phyloP scores from a whole-genome alignment of 92 coral and sea anemone genomes.

The Umimayanthus kanabou region DNA sequence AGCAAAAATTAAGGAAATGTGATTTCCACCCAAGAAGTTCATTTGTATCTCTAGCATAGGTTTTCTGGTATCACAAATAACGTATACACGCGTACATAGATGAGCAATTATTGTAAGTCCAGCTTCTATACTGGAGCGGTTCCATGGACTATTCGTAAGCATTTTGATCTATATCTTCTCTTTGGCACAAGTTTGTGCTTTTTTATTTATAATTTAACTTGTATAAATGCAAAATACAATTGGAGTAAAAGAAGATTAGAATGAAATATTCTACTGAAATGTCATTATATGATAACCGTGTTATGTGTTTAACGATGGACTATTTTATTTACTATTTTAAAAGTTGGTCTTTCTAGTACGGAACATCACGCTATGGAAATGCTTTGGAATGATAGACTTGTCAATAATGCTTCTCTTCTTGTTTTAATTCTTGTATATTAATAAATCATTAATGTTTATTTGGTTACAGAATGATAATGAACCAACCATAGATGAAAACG shows the following conservation, averaged over 20 bases:
- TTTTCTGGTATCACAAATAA: background rate
- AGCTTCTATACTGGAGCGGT: background rate
- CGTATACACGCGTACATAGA: background rate
- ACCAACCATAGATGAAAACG: background rate
- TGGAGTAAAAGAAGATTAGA: too few relatives aligned
- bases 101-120: too few relatives aligned
- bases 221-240: background rate
- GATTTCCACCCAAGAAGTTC: too few relatives aligned
- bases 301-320: background rate
- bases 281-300: too few relatives aligned
- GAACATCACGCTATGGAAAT: background rate
- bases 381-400: background rate
- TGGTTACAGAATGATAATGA: background rate
- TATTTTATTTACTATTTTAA: background rate
- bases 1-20: too few relatives aligned
- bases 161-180: too few relatives aligned
- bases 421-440: background rate
- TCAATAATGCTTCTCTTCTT: background rate
- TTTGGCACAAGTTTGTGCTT: background rate
- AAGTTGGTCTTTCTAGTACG: background rate
- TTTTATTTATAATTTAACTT: too few relatives aligned
- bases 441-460: background rate
- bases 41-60: too few relatives aligned
- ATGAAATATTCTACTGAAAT: too few relatives aligned
- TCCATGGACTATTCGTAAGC: background rate